Percentiles rank a stretch among this genome's conserved stretches.
Evolutionary conservation across 2,797 vertebrate genomes (phyloP).

Genomic region (Oryzias sinensis): DNA sequence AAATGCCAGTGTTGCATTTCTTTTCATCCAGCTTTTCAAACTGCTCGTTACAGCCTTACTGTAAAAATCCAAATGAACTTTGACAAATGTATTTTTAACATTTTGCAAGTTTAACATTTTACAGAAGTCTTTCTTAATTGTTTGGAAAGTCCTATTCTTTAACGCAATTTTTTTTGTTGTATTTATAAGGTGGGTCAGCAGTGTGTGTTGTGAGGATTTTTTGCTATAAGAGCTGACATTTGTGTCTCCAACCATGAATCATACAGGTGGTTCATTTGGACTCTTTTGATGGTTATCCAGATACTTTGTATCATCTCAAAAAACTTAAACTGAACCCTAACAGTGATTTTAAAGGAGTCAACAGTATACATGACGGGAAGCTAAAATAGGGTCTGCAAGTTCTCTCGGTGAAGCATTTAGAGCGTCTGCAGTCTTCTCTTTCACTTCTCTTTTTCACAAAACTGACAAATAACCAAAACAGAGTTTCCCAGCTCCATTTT

Average conservation of each 20-base stretch:
- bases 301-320: constrained; percentile 12
- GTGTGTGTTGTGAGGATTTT: constrained; percentile 3
- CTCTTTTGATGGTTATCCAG: constrained; percentile 30
- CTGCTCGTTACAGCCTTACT: no score
- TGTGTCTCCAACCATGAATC: constrained; percentile 47
- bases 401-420: no score
- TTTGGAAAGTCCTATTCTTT: no score
- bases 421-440: background rate
- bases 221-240: constrained; percentile 14
- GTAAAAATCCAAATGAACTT: no score
- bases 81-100: no score
- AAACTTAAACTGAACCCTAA: constrained; percentile 5
- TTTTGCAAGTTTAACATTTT: background rate
- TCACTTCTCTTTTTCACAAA: background rate
- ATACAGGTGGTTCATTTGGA: constrained; percentile 53
- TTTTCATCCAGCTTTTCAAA: no score
- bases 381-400: background rate
- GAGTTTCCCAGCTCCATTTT: constrained; percentile 3
- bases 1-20: no score
- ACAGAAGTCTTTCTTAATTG: background rate
- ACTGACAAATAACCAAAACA: background rate
- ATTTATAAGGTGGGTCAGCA: no score
- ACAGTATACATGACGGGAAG: background rate
- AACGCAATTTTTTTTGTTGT: no score
- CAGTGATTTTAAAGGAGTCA: background rate